These are phyloP conservation scores for Ophioderma brevispina DNA, from an alignment of 35 echinoderm and acorn worm genomes.

Conservation along the genomic window DNA sequence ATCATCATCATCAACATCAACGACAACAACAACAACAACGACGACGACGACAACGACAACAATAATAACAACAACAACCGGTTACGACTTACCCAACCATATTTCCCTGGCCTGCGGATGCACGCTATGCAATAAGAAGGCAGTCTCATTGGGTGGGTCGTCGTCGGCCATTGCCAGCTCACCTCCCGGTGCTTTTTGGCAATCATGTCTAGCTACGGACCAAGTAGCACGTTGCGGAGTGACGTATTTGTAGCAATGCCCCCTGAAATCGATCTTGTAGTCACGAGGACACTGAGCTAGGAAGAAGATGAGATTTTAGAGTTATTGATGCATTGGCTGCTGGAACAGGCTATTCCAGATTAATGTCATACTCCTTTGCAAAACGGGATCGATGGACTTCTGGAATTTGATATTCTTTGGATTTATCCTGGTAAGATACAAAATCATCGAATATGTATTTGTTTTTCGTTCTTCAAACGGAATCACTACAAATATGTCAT, in stretches of 20 bases:
- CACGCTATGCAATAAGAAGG: conserved; percentile 12
- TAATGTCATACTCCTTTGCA: no score
- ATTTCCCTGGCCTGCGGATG: not conserved
- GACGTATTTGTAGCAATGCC: conserved; percentile 13
- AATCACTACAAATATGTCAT: no score
- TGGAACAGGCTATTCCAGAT: no score
- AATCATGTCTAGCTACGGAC: not conserved
- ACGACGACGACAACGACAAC: not conserved
- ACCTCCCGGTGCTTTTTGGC: conserved; percentile 16
- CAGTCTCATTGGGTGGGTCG: conserved; percentile 7
- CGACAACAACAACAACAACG: no score
- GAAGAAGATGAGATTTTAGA: not conserved
- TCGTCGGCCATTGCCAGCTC: conserved; percentile 19
- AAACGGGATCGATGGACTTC: no score
- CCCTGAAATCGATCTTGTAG: not conserved
- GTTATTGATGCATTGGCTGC: no score
- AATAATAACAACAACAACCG: no score
- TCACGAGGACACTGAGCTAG: conserved; percentile 44
- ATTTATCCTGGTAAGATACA: no score
- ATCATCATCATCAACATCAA: no score
- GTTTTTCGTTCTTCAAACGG: no score
- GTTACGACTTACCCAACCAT: conserved; percentile 20
- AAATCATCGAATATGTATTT: no score
- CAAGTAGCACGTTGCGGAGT: not conserved
- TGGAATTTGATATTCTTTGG: no score